Percentiles rank a stretch among this genome's conserved stretches.
These are phyloP conservation scores for Oryctes rhinoceros DNA, from an alignment of 1,140 invertebrate genomes.

Conservation along the genomic window DNA sequence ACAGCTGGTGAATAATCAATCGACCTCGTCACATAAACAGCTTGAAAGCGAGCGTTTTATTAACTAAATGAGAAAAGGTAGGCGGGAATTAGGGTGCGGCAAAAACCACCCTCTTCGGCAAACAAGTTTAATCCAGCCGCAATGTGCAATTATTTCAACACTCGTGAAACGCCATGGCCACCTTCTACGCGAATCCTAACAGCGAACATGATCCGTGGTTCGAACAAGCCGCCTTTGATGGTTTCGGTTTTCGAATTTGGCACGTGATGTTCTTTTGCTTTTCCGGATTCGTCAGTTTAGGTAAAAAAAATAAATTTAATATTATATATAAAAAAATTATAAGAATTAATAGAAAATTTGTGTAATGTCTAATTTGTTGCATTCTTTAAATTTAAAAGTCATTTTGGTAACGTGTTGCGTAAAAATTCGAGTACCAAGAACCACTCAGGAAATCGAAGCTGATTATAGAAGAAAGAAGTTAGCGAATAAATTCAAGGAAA, in stretches of 20 bases:
- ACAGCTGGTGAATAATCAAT: constrained; percentile 12
- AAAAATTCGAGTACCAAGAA: constrained; percentile 85
- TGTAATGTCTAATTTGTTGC: constrained; percentile 38
- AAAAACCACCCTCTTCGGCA: neutral
- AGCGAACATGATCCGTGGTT: constrained; percentile 65
- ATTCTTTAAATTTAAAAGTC: constrained; percentile 61
- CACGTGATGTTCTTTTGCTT: constrained; percentile 71
- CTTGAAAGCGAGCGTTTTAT: constrained; percentile 31
- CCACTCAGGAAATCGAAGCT: constrained; percentile 92
- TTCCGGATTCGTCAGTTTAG: constrained; percentile 63
- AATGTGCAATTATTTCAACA: neutral
- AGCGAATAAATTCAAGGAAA: constrained; percentile 80
- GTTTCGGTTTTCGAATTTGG: constrained; percentile 69
- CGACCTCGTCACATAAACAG: neutral
- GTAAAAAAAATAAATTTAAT: constrained; percentile 64
- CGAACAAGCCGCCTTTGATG: constrained; percentile 65
- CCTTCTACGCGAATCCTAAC: constrained; percentile 58
- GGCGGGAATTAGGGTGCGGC: constrained; percentile 42
- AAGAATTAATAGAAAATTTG: neutral
- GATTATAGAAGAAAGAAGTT: constrained; percentile 86
- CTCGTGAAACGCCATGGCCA: constrained; percentile 47
- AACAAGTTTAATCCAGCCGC: neutral
- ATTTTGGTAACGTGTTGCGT: constrained; percentile 87
- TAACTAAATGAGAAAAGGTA: constrained; percentile 41
- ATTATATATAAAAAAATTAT: neutral